Percentiles rank a stretch among this genome's conserved stretches.
phyloP scores from a whole-genome alignment of 2,888 invertebrate genomes.

The Troides helena region DNA sequence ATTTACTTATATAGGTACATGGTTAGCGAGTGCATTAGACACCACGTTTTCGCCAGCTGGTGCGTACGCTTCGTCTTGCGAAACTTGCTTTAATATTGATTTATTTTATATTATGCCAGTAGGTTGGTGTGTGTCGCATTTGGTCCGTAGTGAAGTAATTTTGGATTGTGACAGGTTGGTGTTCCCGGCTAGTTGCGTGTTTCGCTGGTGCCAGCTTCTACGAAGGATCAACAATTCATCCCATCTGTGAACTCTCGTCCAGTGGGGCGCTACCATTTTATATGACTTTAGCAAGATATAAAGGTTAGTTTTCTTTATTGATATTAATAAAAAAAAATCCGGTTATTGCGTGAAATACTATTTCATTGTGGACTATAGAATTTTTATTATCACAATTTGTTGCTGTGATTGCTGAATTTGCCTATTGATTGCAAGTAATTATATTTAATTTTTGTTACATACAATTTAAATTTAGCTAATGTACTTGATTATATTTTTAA shows the following conservation, averaged over 20 bases:
- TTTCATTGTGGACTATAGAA: too few relatives aligned
- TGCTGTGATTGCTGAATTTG: too few relatives aligned
- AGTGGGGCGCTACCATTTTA: conserved; percentile 95
- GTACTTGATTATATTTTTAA: too few relatives aligned
- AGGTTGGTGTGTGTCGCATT: conserved; percentile 40
- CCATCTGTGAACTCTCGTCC: conserved; percentile 84
- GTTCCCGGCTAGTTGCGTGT: conserved; percentile 66
- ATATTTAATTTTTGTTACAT: too few relatives aligned
- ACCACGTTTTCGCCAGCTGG: conserved; percentile 80
- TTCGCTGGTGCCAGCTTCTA: conserved; percentile 63
- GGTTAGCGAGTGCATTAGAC: conserved; percentile 53
- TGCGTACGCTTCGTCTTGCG: conserved; percentile 65
- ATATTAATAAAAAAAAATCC: background rate
- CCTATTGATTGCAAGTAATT: too few relatives aligned
- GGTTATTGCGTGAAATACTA: background rate
- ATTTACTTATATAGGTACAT: conserved; percentile 57
- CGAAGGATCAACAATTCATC: conserved; percentile 75
- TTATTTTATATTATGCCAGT: conserved; percentile 34
- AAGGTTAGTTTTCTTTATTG: conserved; percentile 83
- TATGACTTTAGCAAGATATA: conserved; percentile 97
- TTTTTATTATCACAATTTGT: too few relatives aligned
- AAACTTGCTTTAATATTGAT: conserved; percentile 57
- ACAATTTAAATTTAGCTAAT: too few relatives aligned
- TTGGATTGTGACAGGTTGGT: conserved; percentile 66
- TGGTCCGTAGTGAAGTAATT: conserved; percentile 47